Evolutionary conservation across 2,888 invertebrate genomes (phyloP), one percentile per base, ranked within the genome.

Genomic region (Ophion costatus): DNA sequence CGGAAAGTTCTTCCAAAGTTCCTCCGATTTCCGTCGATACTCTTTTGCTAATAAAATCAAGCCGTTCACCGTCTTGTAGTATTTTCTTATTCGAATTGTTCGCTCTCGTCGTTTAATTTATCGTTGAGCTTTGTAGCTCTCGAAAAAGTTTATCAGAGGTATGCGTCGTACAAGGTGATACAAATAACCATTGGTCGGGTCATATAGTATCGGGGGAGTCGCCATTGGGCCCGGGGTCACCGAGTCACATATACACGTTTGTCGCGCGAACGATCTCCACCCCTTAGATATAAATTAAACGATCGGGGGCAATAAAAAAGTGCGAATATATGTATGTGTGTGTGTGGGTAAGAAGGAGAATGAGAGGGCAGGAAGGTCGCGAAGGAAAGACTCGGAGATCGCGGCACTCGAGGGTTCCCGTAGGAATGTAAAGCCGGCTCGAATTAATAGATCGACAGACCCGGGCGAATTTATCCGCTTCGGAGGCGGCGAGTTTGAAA

Each of bases 391-490:
- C 51, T 85, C 85, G 89, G 64, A 82, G 84, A 82, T 82, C 83
- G 85, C 79, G 73, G 83, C 89, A 88, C 91, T 90, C 91, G 91
- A 88, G 89, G 63, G 74, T 90, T 89, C 90, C 86, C 89, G 88
- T 86, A 90, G 92, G 92, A 92, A 92, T 92, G 92, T 91, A 89
- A 90, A 89, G 89, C 88, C 91, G 92, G 91, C 90, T 92, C 92
- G 92, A 92, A 92, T 92, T 92, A 92, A 92, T 92, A 92, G 92
- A 92, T 92, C 92, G 92, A 89, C 91, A 90, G 91, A 90, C 91
- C 92, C 90, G 91, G 92, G 91, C 92, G 92, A 92, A 92, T 92
- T 92, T 92, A 92, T 92, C 90, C 91, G 92, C 92, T 91, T 90
- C 91, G 91, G 69, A 84, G 83, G 86, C 84, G 86, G 87, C 74